A percentile compares a stretch with the other conserved stretches of the same genome.
Conservation (phyloP, 1,140 invertebrate genomes). For the Temnothorax longispinosus region DNA sequence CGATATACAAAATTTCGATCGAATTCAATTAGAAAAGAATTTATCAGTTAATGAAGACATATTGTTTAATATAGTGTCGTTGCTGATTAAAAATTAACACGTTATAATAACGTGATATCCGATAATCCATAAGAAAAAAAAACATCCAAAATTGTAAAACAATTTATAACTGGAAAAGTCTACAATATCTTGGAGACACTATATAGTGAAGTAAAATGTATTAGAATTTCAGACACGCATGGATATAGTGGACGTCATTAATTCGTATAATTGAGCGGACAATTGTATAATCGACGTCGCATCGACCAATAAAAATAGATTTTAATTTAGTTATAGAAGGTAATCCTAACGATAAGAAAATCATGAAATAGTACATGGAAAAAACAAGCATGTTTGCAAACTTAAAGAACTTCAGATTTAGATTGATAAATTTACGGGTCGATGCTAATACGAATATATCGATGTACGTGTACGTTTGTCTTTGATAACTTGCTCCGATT, state of each 20-base stretch:
- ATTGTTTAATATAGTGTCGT: conserved; percentile 2
- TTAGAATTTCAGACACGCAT: neutral
- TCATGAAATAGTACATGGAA: neutral
- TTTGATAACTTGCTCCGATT: conserved; percentile 17
- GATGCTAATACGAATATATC: conserved; percentile 22
- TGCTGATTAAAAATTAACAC: conserved; percentile 2
- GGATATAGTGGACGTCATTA: conserved; percentile 5
- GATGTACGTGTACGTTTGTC: conserved; percentile 1
- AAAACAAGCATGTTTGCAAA: neutral
- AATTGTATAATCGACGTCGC: neutral
- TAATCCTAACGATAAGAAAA: conserved; percentile 23
- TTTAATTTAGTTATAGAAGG: conserved; percentile 25
- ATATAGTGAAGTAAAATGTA: conserved; percentile 26
- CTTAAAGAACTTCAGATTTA: conserved; percentile 2
- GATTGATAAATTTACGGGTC: conserved; percentile 30
- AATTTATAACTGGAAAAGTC: neutral
- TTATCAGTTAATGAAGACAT: neutral
- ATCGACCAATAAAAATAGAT: conserved; percentile 38
- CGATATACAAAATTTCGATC: conserved; percentile 1
- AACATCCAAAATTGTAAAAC: conserved; percentile 1
- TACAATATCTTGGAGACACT: neutral
- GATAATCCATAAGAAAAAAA: neutral
- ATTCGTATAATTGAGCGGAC: conserved; percentile 14
- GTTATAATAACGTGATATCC: neutral
- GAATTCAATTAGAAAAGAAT: neutral